phyloP scores from a whole-genome alignment of 2,113 vertebrate genomes.

The Calidris pygmaea region DNA sequence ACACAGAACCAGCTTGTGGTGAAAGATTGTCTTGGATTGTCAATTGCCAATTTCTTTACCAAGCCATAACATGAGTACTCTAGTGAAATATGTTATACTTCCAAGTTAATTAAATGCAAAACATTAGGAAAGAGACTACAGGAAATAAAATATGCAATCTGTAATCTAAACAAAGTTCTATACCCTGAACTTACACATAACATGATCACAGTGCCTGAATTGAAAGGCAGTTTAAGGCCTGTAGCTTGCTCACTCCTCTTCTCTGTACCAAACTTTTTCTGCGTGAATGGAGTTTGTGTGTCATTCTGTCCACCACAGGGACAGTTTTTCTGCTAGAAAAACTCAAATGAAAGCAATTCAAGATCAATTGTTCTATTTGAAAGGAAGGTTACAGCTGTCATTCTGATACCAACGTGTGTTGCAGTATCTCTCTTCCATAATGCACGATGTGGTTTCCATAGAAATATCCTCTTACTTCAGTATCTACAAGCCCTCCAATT shows the following conservation, averaged over 20 bases:
- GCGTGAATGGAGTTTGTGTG: background rate
- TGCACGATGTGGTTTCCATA: conserved; percentile 41
- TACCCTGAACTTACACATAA: background rate
- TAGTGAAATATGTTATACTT: background rate
- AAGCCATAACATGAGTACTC: background rate
- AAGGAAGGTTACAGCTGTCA: conserved; percentile 50
- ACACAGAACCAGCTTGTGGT: background rate
- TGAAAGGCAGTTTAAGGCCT: background rate
- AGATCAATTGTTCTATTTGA: conserved; percentile 29
- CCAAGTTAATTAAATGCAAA: background rate
- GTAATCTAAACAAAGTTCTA: background rate
- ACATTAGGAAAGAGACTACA: background rate
- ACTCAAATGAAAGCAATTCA: conserved; percentile 31
- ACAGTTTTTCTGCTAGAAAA: conserved; percentile 22
- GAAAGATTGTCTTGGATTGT: background rate
- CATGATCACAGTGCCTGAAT: background rate
- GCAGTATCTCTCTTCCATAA: conserved; percentile 28
- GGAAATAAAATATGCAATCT: background rate
- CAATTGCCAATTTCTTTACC: background rate
- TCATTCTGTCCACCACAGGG: background rate
- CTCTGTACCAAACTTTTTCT: background rate
- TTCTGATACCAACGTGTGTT: conserved; percentile 17
- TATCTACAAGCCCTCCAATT: background rate
- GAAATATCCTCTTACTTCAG: conserved; percentile 44
- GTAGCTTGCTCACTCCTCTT: background rate